phyloP scores from a whole-genome alignment of 1,140 invertebrate species.

The Eriosoma lanigerum region DNA sequence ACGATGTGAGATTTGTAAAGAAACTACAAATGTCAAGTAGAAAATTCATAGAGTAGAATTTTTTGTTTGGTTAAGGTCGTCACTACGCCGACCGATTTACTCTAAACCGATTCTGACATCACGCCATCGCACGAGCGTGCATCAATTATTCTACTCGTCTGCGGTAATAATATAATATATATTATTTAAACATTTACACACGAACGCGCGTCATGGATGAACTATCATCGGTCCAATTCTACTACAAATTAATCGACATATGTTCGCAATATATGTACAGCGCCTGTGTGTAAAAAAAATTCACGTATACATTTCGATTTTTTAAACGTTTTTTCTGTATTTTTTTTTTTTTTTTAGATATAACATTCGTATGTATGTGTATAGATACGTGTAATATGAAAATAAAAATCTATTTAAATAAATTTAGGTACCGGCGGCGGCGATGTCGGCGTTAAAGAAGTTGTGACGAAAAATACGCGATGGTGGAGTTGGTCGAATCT shows the following conservation, averaged over 20 bases:
- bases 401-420: background rate
- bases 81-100: slow-evolving; percentile 18
- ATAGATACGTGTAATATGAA: no score
- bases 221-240: slow-evolving; percentile 10
- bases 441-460: slow-evolving; percentile 17
- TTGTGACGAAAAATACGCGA: slow-evolving; percentile 38
- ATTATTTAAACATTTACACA: slow-evolving; percentile 38
- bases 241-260: slow-evolving; percentile 2
- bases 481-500: slow-evolving; percentile 54
- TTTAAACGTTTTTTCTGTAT: background rate
- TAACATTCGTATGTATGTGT: background rate
- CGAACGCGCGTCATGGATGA: slow-evolving; percentile 45
- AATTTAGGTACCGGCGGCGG: slow-evolving; percentile 1
- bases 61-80: slow-evolving; percentile 17
- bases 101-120: slow-evolving; percentile 28
- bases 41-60: background rate
- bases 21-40: background rate
- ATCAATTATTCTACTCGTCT: slow-evolving; percentile 5
- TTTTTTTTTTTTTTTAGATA: background rate
- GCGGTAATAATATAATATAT: background rate
- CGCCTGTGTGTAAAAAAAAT: slow-evolving; percentile 39
- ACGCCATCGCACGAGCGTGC: slow-evolving; percentile 24
- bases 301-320: background rate
- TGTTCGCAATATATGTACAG: slow-evolving; percentile 35
- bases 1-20: no score